Percentiles rank a stretch among this genome's conserved stretches.
phyloP scores from a whole-genome alignment of 2,797 vertebrate species.

The Alcedo atthis region DNA sequence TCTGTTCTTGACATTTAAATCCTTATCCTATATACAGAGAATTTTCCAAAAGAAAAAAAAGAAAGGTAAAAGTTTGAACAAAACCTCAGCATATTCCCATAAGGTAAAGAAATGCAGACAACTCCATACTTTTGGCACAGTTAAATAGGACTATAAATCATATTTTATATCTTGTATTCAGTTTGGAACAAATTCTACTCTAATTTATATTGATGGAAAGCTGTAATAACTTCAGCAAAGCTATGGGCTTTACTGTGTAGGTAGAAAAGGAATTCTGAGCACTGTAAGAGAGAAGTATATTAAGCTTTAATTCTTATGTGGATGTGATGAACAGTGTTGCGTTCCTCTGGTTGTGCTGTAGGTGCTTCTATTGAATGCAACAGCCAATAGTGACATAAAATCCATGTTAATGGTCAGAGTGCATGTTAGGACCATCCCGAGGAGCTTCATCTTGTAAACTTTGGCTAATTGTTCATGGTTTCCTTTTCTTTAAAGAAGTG shows the following conservation, averaged over 20 bases:
- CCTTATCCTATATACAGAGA: background rate
- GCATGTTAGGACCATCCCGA: background rate
- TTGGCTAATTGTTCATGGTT: background rate
- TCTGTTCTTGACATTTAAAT: background rate
- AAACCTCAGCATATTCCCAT: background rate
- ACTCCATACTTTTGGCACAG: background rate
- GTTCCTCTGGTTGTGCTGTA: background rate
- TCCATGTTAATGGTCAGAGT: background rate
- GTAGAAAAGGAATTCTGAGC: background rate
- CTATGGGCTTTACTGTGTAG: background rate
- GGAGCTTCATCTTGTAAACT: background rate
- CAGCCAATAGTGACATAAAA: slow-evolving; percentile 1
- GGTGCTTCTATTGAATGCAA: background rate
- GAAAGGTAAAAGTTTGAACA: background rate
- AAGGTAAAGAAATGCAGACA: background rate
- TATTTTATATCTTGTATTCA: background rate
- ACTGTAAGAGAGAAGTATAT: background rate
- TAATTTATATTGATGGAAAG: background rate
- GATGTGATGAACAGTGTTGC: background rate
- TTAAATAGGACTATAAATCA: background rate
- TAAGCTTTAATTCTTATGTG: background rate
- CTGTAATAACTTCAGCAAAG: background rate
- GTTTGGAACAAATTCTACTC: background rate
- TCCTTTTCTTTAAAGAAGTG: background rate
- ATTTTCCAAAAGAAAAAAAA: background rate